Evolutionary conservation across 2,888 invertebrate species (phyloP), one percentile per base, ranked within the genome.

Genomic region (Melanostoma scalare): DNA sequence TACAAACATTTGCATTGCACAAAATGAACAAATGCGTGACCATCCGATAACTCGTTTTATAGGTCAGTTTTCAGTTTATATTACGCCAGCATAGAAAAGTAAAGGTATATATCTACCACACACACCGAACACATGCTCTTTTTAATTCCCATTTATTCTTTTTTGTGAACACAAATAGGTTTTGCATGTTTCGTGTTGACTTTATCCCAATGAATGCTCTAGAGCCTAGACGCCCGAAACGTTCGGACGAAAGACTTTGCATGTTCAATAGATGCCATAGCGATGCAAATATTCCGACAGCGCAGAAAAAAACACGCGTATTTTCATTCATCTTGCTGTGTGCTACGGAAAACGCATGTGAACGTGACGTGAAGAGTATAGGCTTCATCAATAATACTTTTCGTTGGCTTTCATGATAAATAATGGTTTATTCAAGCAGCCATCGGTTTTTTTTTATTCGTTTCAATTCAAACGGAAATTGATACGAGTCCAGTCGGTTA

Each of bases 401-500:
- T 38, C 6, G 38, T 50, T 50, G 50, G 20, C 20, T 20, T 20
- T 20, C 38, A 50, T 63, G 38, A n/a, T 38, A 48, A 36, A 61
- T 1, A 46, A 10, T 6, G 20, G 50, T 50, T 6, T 53, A 6
- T 50, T 63, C 40, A 50, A 71, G 10, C 10, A 40, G 3, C 6
- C n/a, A 20, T 50, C 30, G 9, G 9, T 60, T 60, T 72, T 61
- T 72, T 46, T 36, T 30, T 38, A 58, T 50, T 30, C 31, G 8
- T 68, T 77, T 77, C 20, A 73, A 73, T 61, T 72, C 10, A 44
- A 77, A 77, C 50, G 33, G 63, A 69, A 73, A 77, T 56, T 56
- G 56, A 65, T 65, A 58, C 71, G 6, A 63, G 52, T 68, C 67
- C 40, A 56, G 77, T 35, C 44, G 77, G 56, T 82, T 82, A 77